A percentile compares a stretch with the other conserved stretches of the same genome.
Evolutionary conservation across 2,888 invertebrate genomes (phyloP).

Genomic region (Doris montereyensis): DNA sequence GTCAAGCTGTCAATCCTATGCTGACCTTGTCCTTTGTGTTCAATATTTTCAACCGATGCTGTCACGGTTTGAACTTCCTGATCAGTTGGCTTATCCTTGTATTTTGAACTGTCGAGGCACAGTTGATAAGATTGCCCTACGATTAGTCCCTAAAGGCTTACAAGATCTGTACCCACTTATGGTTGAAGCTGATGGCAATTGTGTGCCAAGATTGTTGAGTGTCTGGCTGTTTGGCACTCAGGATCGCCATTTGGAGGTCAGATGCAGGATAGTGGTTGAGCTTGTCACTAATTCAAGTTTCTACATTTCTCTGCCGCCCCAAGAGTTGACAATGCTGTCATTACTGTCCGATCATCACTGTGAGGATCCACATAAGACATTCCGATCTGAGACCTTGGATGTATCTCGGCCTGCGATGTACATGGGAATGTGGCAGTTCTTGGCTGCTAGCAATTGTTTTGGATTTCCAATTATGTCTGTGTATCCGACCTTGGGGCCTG

Average conservation of each 20-base stretch:
- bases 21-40: too few species aligned
- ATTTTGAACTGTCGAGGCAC: background rate
- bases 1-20: too few species aligned
- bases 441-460: slow-evolving; percentile 36
- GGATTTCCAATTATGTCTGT: slow-evolving; percentile 31
- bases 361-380: slow-evolving; percentile 1
- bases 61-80: too few species aligned
- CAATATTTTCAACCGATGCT: too few species aligned
- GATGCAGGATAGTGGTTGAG: slow-evolving; percentile 39
- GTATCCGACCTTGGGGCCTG: slow-evolving; percentile 39
- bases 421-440: slow-evolving; percentile 47
- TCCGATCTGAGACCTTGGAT: slow-evolving; percentile 34
- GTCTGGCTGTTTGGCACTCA: slow-evolving; percentile 33
- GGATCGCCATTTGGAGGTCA: slow-evolving; percentile 34
- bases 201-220: slow-evolving; percentile 37
- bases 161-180: background rate
- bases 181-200: slow-evolving; percentile 37
- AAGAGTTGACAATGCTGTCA: slow-evolving; percentile 16
- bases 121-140: slow-evolving; percentile 1
- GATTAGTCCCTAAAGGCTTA: background rate
- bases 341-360: slow-evolving; percentile 33
- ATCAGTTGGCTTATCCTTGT: too few species aligned
- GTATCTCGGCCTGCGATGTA: slow-evolving; percentile 10
- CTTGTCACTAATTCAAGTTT: slow-evolving; percentile 22
- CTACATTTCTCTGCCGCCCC: slow-evolving; percentile 27